Base-by-base conservation (phyloP, 2,888 invertebrate genomes). In the Tiliacea aurago region DNA sequence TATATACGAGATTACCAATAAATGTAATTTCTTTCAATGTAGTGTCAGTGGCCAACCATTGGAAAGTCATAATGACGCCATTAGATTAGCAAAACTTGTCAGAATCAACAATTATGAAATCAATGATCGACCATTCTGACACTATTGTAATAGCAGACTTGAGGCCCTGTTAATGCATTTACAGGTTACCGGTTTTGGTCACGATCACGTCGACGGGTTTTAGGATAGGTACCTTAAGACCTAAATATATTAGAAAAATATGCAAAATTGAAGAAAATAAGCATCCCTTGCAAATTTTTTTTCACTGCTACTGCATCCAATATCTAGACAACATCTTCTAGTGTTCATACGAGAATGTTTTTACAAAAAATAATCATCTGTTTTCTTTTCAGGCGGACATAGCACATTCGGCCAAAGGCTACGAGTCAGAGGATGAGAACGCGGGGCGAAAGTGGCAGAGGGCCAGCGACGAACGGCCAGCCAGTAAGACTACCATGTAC, bases 391-490 rank as follows among this genome's bases (percentile, higher is more conserved):
- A 97, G 97, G 97, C 97, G 89, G 97, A 97, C 94, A 97, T 97
- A 94, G 97, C 97, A 89, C 97, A 97, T 90, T 97, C 97, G 88
- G 97, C 97, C 88, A 97, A 98, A 92, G 97, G 97, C 91, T 98
- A 98, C 97, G 98, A 98, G 93, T 98, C 98, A 81, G 98, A 98
- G 95, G 98, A 98, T 97, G 98, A 98, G 93, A 97, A 97, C 96
- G 97, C 98, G 97, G 97, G 97, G 89, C 96, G 98, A 90, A 96
- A 97, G 92, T 96, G 97, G 91, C 96, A 97, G 91, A 96, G 96
- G 93, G 96, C 97, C 91, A 95, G 94, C 93, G 96, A 97, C 91
- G 95, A 95, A 86, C 93, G 96, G 95, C 97, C 90, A 92, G 95
- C 93, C 94, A 96, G 93, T 90, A 95, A 93, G 94, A 96, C 93